Base-by-base conservation (phyloP, 1,140 invertebrate genomes). In the Brachionus manjavacas region DNA sequence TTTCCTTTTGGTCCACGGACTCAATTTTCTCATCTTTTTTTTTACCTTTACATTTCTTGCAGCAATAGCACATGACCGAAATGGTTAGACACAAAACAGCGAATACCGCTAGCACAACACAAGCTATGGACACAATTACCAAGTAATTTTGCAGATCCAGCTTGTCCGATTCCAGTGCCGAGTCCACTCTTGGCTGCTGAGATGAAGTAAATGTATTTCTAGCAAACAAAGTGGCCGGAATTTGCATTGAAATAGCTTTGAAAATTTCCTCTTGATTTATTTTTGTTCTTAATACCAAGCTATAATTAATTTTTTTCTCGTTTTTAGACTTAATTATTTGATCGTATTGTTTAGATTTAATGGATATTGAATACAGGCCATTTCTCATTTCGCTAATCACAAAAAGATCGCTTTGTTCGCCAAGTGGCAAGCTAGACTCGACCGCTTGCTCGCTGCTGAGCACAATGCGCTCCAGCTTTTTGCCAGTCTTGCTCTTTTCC, bases 291-390 rank as follows among this genome's bases (percentile, higher is more conserved):
- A 76, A 25, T 14, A 25, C 16, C 0, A 76, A 14, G 14, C 49
- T 76, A 11, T 76, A 76, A 25, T 46, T 49, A 49, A 76, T 20
- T 49, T 49, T 35, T 35, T 35, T 49, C 6, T 49, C 43, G 31
- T 25, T 46, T 49, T 76, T 49, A 25, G 23, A 76, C 20, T 49
- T 76, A 3, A 49, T 25, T n/a, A 76, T 46, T 49, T 76, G 14
- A n/a, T 76, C 8, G n/a, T 49, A 76, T 4, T 76, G 16, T 20
- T 76, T 14, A 0, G 72, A 76, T 49, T 76, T 76, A 6, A 76
- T 28, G 1, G 72, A 76, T 28, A 76, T 76, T 16, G 72, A 76
- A 28, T 76, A 76, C 39, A 76, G n/a, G 28, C 72, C 72, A 49
- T 76, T 76, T 49, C 72, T 46, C 72, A 76, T 76, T 49, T 76